These are phyloP conservation scores for Yoshiicerus persimilis DNA, from an alignment of 1,140 invertebrate genomes.

Conservation along the genomic window DNA sequence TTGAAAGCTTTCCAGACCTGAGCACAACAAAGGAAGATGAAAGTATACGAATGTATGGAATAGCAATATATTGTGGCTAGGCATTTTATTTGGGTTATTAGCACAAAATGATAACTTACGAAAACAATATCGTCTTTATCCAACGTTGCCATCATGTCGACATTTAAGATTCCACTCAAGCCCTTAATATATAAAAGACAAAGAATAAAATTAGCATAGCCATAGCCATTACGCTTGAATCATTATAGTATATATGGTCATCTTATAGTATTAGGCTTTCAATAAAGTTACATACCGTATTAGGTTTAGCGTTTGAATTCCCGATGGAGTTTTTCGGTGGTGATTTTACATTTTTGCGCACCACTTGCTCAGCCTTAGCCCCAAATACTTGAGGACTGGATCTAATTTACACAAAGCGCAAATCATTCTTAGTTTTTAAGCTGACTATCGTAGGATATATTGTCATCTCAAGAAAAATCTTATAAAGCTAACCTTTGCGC, in stretches of 20 bases:
- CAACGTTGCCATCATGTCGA: slow-evolving; percentile 77
- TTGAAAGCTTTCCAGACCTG: slow-evolving; percentile 80
- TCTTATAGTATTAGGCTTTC: no score
- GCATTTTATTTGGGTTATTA: neutral
- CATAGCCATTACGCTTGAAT: no score
- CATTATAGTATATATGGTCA: neutral
- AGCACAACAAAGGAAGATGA: neutral
- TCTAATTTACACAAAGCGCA: slow-evolving; percentile 33
- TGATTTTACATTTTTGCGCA: slow-evolving; percentile 54
- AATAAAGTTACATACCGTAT: neutral
- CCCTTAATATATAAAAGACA: slow-evolving; percentile 53
- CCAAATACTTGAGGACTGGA: slow-evolving; percentile 73
- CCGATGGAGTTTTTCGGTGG: neutral
- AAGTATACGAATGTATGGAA: neutral
- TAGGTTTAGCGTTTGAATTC: neutral
- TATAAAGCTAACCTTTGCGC: slow-evolving; percentile 66
- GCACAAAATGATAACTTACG: neutral
- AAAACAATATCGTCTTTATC: slow-evolving; percentile 52
- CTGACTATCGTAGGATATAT: no score
- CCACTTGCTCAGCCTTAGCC: slow-evolving; percentile 64
- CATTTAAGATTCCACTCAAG: slow-evolving; percentile 74
- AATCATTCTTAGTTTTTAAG: neutral
- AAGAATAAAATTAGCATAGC: neutral
- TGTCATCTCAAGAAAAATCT: no score
- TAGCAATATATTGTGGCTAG: no score